Evolutionary conservation across 2,888 invertebrate species (phyloP).

Genomic region (Choreutis nemorana): DNA sequence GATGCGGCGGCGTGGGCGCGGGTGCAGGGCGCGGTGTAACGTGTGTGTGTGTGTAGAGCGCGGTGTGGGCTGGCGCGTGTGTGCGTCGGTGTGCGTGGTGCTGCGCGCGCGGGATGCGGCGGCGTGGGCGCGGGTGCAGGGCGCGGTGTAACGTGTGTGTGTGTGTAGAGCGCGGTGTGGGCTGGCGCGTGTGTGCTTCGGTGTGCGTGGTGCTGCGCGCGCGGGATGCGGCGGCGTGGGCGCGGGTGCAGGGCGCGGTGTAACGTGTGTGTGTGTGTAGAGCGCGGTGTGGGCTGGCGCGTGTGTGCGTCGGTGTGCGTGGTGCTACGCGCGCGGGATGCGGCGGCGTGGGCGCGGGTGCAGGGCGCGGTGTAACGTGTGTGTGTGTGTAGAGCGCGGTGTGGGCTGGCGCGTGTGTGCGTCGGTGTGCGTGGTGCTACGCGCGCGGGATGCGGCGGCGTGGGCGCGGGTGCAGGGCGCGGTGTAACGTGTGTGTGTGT

Average conservation of each 20-base stretch:
- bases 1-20: slow-evolving; percentile 82
- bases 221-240: slow-evolving; percentile 80
- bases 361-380: slow-evolving; percentile 87
- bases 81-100: slow-evolving; percentile 77
- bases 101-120: slow-evolving; percentile 79
- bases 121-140: slow-evolving; percentile 87
- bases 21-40: slow-evolving; percentile 87
- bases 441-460: slow-evolving; percentile 79
- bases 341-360: slow-evolving; percentile 83
- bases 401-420: slow-evolving; percentile 80
- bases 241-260: slow-evolving; percentile 83
- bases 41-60: slow-evolving; percentile 67
- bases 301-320: slow-evolving; percentile 81
- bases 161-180: slow-evolving; percentile 71
- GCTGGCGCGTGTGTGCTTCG: slow-evolving; percentile 79
- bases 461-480: slow-evolving; percentile 86
- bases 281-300: slow-evolving; percentile 76
- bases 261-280: slow-evolving; percentile 72
- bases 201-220: slow-evolving; percentile 80
- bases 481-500: slow-evolving; percentile 75
- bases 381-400: slow-evolving; percentile 67
- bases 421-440: slow-evolving; percentile 76
- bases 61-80: slow-evolving; percentile 78
- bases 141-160: slow-evolving; percentile 89
- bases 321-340: slow-evolving; percentile 78